Percentiles rank a stretch among this genome's conserved stretches.
Conservation (phyloP, 2,797 vertebrate species). For the Ciconia nigra region DNA sequence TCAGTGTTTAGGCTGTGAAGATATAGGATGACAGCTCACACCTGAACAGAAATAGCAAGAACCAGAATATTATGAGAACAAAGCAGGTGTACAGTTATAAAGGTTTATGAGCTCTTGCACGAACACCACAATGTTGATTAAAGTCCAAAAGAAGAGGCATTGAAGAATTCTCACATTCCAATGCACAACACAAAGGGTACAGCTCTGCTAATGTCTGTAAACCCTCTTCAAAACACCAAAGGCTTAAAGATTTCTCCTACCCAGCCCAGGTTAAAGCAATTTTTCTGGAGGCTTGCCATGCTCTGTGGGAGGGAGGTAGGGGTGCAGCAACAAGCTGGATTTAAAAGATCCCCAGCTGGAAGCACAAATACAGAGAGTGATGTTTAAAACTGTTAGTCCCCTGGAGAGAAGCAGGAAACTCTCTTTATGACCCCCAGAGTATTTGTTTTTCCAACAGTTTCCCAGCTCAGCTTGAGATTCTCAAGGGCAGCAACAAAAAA, state of each 20-base stretch:
- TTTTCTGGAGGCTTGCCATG: slow-evolving; percentile 26
- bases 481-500: slow-evolving; percentile 32
- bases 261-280: slow-evolving; percentile 2
- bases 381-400: slow-evolving; percentile 57
- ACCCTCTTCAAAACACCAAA: slow-evolving; percentile 19
- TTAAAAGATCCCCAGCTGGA: slow-evolving; percentile 56
- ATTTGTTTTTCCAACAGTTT: slow-evolving; percentile 65
- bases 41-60: background rate
- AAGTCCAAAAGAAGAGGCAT: background rate
- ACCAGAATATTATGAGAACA: background rate
- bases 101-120: background rate
- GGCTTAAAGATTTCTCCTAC: background rate
- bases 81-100: background rate
- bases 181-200: background rate
- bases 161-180: slow-evolving; percentile 6
- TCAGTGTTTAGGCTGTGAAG: background rate
- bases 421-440: slow-evolving; percentile 56
- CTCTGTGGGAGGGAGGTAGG: background rate
- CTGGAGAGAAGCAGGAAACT: slow-evolving; percentile 58
- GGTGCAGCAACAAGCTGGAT: slow-evolving; percentile 21
- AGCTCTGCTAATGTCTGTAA: background rate
- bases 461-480: slow-evolving; percentile 52
- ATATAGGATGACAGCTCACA: background rate
- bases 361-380: slow-evolving; percentile 45
- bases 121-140: background rate